A percentile compares a stretch with the other conserved stretches of the same genome.
Evolutionary conservation across 2,888 invertebrate genomes (phyloP).

Genomic region (Orgyia antiqua): DNA sequence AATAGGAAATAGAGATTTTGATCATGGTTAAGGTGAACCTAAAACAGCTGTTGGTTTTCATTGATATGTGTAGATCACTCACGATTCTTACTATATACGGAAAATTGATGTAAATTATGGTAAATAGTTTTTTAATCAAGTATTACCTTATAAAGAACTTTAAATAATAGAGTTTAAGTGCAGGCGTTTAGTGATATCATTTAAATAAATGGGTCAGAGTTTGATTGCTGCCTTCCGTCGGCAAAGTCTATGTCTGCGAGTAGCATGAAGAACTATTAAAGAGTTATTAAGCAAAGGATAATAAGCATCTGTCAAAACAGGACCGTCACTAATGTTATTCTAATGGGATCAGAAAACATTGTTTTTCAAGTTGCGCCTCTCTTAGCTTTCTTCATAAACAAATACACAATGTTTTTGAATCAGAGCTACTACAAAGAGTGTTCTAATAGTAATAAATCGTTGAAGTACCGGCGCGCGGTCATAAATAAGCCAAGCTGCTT

Average conservation of each 20-base stretch:
- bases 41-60: conserved; percentile 9
- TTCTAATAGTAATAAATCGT: conserved; percentile 40
- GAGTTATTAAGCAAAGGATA: too few relatives aligned
- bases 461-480: conserved; percentile 29
- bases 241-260: too few relatives aligned
- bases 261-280: too few relatives aligned
- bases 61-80: background rate
- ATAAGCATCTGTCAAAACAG: too few relatives aligned
- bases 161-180: background rate
- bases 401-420: conserved; percentile 21
- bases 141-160: background rate
- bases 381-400: too few relatives aligned
- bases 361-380: too few relatives aligned
- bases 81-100: conserved; percentile 1
- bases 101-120: background rate
- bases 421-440: conserved; percentile 33
- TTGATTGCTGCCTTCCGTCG: too few relatives aligned
- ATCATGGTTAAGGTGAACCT: conserved; percentile 13
- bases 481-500: conserved; percentile 27
- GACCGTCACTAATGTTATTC: too few relatives aligned
- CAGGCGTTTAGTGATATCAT: too few relatives aligned
- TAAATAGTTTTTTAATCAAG: background rate
- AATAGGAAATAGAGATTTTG: conserved; percentile 12
- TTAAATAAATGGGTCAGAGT: too few relatives aligned
- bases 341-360: too few relatives aligned